A percentile compares a stretch with the other conserved stretches of the same genome.
Conservation (phyloP, 2,888 invertebrate genomes). For the Athalia cordata region DNA sequence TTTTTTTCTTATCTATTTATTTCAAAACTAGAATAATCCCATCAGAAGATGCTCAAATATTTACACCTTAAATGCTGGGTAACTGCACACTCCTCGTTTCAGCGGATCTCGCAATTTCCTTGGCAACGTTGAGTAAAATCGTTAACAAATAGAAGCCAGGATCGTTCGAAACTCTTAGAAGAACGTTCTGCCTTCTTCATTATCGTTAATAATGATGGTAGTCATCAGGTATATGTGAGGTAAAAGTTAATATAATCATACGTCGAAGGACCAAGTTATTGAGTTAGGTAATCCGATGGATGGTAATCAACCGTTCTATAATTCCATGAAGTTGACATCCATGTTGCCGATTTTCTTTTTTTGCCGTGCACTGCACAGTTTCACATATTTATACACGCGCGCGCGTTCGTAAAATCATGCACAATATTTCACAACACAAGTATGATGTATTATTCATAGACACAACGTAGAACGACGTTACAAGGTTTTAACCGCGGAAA, state of each 20-base stretch:
- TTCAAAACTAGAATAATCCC: slow-evolving; percentile 1
- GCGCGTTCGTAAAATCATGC: not conserved
- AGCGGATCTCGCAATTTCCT: not conserved
- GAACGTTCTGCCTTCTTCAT: not conserved
- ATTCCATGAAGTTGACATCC: slow-evolving; percentile 22
- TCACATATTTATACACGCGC: not conserved
- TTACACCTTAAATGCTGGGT: not conserved
- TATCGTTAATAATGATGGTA: no score
- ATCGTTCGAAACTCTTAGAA: not conserved
- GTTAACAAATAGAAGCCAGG: not conserved
- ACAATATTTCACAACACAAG: no score
- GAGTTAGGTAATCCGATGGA: slow-evolving; percentile 32
- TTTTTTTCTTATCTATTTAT: slow-evolving; percentile 24
- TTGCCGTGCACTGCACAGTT: slow-evolving; percentile 4
- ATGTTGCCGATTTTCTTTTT: slow-evolving; percentile 17
- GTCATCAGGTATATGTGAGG: no score
- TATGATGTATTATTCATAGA: no score
- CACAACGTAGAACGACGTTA: no score
- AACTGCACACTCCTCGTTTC: not conserved
- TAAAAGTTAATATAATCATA: no score
- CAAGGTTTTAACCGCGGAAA: no score
- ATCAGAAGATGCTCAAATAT: slow-evolving; percentile 15
- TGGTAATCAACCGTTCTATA: slow-evolving; percentile 3
- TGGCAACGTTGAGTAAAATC: not conserved
- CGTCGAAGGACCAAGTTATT: not conserved